Base-by-base conservation (phyloP, 2,888 invertebrate genomes). In the Tiphia femorata region DNA sequence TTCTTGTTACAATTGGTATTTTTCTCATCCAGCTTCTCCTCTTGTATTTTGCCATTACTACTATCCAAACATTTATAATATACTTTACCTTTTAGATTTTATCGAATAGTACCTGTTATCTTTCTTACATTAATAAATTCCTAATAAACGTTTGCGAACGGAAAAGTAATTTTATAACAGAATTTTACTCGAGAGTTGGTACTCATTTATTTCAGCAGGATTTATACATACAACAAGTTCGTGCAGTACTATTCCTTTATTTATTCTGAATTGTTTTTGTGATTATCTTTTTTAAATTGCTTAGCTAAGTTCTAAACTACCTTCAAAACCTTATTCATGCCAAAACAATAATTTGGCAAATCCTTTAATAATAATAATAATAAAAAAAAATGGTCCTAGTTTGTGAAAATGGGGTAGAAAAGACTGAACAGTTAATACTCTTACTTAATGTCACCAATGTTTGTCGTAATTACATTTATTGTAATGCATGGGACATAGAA, bases 171-270 rank as follows among this genome's bases (percentile, higher is more conserved):
- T 56, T 62, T 52, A 62, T 56, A n/a, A n/a, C n/a, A n/a, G n/a
- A n/a, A n/a, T n/a, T n/a, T n/a, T n/a, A n/a, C n/a, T n/a, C n/a
- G n/a, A n/a, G n/a, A n/a, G 55, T 67, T 69, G 57, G 61, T 51
- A 62, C 68, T 74, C 61, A 67, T 75, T 70, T 73, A 74, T 75
- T 75, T 66, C 67, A 66, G 62, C 52, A 66, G 55, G 65, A 65
- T 58, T 63, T 63, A 60, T 70, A 72, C 72, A 71, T 75, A 66
- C 59, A 75, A 75, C 73, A 52, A 61, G 58, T 64, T 54, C 57
- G 30, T 49, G 42, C 67, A 51, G 21, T 58, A 53, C 50, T 66
- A 52, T 17, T 56, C 57, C 44, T 42, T 41, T 41, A 43, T 49
- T 49, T 43, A 38, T 50, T 47, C 37, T 20, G 12, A 47, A 47